Evolutionary conservation across 2,797 vertebrate species (phyloP), one percentile per base, ranked within the genome.

Genomic region (Alosa sapidissima): DNA sequence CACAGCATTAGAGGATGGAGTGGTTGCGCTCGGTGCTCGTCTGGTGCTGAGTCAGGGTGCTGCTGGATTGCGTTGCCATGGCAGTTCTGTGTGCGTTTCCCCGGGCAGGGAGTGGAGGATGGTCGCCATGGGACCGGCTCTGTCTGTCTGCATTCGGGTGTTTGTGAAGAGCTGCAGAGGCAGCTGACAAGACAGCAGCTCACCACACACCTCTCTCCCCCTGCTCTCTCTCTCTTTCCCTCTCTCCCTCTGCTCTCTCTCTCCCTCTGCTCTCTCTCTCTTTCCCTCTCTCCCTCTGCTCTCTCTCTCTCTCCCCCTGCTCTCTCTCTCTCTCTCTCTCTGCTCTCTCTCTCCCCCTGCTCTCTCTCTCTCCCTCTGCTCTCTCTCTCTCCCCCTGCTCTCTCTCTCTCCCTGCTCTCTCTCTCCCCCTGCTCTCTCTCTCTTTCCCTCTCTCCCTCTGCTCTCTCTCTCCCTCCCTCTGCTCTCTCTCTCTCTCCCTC

Each of bases 61-160:
- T 28, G 28, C 10, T 28, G 62, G 62, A 68, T 68, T 68, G 65
- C 41, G 65, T 72, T 72, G 65, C 65, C 65, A 72, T 72, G 65
- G 65, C 65, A 68, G 7, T 33, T 10, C 8, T 68, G 24, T 68
- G 62, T 33, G 21, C 62, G 28, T 68, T 21, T 33, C 52, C 11
- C 52, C 24, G 9, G 62, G 62, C 7, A 68, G 62, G 65, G 28
- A 72, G 33, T 5, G 33, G 65, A 72, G 65, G 65, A 72, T 72
- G 33, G 65, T 72, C 33, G 14, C 65, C 28, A 72, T 72, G 65
- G 65, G 65, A 41, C 28, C 28, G 28, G 0, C 65, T 36, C 28
- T 28, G 65, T 41, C 65, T 36, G 65, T 72, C 65, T 72, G 65
- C 8, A 9, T 65, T 11, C 60, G 10, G 6, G 21, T 62, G 58